Evolutionary conservation across 2,113 vertebrate species (phyloP).

Genomic region (Athene noctua): DNA sequence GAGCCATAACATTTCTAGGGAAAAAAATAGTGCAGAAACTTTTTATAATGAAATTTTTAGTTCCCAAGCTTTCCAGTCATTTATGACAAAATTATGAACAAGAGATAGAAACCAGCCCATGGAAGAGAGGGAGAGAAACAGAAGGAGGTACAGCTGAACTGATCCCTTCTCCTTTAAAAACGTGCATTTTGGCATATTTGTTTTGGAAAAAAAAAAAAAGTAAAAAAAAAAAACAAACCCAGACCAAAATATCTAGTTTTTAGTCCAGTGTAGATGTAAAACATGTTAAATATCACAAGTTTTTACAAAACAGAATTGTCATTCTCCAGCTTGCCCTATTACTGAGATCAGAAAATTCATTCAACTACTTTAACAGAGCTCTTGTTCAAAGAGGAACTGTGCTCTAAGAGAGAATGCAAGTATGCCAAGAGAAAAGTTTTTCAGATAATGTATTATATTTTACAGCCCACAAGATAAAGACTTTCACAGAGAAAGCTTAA

Average conservation of each 20-base stretch:
- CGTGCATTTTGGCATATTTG: background rate
- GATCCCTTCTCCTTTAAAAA: background rate
- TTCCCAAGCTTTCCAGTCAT: background rate
- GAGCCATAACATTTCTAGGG: background rate
- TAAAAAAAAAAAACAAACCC: background rate
- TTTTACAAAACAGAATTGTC: background rate
- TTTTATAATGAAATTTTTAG: background rate
- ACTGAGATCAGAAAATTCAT: background rate
- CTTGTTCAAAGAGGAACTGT: background rate
- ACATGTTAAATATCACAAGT: background rate
- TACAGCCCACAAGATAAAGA: background rate
- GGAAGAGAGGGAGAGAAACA: background rate
- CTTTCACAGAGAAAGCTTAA: background rate
- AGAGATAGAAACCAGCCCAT: background rate
- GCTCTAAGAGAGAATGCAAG: background rate
- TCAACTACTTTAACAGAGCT: background rate
- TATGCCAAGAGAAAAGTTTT: background rate
- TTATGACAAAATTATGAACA: background rate
- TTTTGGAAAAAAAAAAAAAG: background rate
- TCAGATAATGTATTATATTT: background rate
- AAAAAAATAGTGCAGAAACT: background rate
- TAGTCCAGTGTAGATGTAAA: background rate
- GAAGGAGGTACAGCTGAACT: background rate
- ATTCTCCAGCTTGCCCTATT: fast-evolving
- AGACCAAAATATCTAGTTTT: background rate